A percentile compares a stretch with the other conserved stretches of the same genome.
These are phyloP conservation scores for Heliothis subflexa DNA, from an alignment of 1,140 invertebrate genomes.

Conservation along the genomic window DNA sequence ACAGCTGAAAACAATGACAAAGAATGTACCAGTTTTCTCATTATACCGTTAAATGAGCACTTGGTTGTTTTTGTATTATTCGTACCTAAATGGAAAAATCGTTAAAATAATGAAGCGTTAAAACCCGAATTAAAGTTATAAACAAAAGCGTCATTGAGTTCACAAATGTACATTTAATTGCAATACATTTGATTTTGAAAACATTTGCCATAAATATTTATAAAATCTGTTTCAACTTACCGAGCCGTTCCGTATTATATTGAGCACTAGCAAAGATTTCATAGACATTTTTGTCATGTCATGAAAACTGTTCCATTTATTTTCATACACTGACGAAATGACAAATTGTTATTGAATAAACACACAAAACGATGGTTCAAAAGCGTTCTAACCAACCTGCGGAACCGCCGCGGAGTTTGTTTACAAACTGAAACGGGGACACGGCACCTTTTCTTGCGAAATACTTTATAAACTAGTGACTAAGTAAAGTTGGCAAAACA, in stretches of 20 bases:
- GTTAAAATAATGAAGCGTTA: too few relatives aligned
- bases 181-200: not conserved
- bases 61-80: too few relatives aligned
- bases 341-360: constrained; percentile 10
- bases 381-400: constrained; percentile 9
- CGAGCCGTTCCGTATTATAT: constrained; percentile 15
- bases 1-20: too few relatives aligned
- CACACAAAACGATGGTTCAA: constrained; percentile 8
- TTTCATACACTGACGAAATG: not conserved
- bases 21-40: too few relatives aligned
- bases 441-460: constrained; percentile 76
- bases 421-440: constrained; percentile 73
- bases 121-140: too few relatives aligned
- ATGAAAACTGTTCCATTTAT: constrained; percentile 15
- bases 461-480: constrained; percentile 68
- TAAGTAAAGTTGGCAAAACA: constrained; percentile 75
- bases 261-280: constrained; percentile 12
- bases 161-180: too few relatives aligned
- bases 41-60: too few relatives aligned
- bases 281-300: constrained; percentile 19
- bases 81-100: too few relatives aligned
- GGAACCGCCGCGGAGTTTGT: constrained; percentile 61
- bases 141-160: not conserved
- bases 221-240: constrained; percentile 20
- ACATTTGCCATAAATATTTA: not conserved